phyloP scores from a whole-genome alignment of 1,140 invertebrate genomes.

The Musca domestica region DNA sequence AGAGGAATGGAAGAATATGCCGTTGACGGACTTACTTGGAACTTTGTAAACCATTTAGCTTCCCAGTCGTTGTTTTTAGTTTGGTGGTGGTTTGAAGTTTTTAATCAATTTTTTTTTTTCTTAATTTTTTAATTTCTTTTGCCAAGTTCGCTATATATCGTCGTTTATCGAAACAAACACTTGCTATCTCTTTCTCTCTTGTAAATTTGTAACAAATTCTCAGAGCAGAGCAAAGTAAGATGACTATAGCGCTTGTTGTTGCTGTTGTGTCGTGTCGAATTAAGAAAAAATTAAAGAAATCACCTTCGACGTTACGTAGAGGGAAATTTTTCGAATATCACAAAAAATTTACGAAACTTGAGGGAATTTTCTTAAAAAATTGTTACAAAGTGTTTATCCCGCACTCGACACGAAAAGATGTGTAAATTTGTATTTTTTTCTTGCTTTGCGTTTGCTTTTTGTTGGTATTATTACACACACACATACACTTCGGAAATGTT shows the following conservation, averaged over 20 bases:
- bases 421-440: no score
- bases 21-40: constrained; percentile 27
- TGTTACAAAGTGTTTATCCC: constrained; percentile 42
- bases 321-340: constrained; percentile 28
- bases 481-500: not conserved
- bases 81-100: constrained; percentile 26
- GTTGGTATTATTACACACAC: not conserved
- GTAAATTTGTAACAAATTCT: constrained; percentile 31
- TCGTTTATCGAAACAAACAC: constrained; percentile 8
- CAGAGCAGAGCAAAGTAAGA: constrained; percentile 30
- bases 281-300: constrained; percentile 15
- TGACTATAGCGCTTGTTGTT: constrained; percentile 28
- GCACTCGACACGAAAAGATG: constrained; percentile 23
- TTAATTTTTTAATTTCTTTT: constrained; percentile 19
- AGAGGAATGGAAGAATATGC: no score
- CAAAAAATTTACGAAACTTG: constrained; percentile 31
- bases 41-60: constrained; percentile 48
- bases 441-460: not conserved
- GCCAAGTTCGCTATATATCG: constrained; percentile 25
- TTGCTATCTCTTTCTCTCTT: constrained; percentile 22
- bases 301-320: constrained; percentile 39
- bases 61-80: constrained; percentile 30
- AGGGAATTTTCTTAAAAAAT: constrained; percentile 31
- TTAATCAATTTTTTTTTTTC: no score
- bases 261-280: constrained; percentile 11